Evolutionary conservation across 2,888 invertebrate species (phyloP).

Genomic region (Mycalesis mineus): DNA sequence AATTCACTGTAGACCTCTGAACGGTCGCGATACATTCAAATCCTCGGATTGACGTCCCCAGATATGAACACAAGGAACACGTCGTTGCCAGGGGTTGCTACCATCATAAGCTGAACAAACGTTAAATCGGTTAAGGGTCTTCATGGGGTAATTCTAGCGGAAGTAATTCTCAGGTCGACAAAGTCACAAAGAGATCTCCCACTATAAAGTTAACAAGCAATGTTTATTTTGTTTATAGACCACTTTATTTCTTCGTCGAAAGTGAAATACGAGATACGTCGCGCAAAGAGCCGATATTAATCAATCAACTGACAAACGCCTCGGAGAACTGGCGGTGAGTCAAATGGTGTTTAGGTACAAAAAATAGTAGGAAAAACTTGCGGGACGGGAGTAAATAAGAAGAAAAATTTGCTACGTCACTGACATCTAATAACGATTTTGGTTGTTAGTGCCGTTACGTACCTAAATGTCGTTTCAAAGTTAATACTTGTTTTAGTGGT

Average conservation of each 20-base stretch:
- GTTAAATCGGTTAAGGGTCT: too few species aligned
- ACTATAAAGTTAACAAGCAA: not conserved
- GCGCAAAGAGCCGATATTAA: conserved; percentile 20
- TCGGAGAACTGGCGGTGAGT: conserved; percentile 19
- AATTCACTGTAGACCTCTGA: too few species aligned
- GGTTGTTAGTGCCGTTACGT: not conserved
- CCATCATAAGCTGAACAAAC: too few species aligned
- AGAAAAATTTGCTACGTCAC: not conserved
- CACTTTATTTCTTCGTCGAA: not conserved
- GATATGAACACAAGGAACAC: too few species aligned
- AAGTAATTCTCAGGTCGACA: too few species aligned
- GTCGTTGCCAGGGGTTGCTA: too few species aligned
- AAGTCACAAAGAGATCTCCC: too few species aligned
- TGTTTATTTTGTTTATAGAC: not conserved
- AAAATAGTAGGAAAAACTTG: conserved; percentile 3
- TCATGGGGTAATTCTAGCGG: too few species aligned
- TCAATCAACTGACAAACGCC: conserved; percentile 24
- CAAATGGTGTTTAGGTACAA: conserved; percentile 20
- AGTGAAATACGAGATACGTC: conserved; percentile 2
- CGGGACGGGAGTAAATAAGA: not conserved
- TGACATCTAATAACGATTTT: conserved; percentile 1
- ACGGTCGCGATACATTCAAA: too few species aligned
- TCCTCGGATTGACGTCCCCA: too few species aligned
- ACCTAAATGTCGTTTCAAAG: too few species aligned
- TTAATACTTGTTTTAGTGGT: too few species aligned